A percentile compares a stretch with the other conserved stretches of the same genome.
phyloP scores from a whole-genome alignment of 2,888 invertebrate genomes.

The Ectropis crepuscularia region DNA sequence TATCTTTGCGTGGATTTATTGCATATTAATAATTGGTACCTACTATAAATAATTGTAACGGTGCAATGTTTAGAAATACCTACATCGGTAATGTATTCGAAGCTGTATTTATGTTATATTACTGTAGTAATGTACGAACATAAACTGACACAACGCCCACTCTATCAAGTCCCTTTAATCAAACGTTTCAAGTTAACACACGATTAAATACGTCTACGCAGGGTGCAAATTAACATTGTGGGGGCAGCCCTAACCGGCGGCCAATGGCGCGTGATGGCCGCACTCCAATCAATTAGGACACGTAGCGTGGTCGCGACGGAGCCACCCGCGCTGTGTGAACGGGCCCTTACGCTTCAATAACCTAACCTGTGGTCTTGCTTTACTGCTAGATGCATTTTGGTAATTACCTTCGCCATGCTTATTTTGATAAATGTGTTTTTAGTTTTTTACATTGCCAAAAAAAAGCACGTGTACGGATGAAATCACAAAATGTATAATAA shows the following conservation, averaged over 20 bases:
- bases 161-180: constrained; percentile 39
- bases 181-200: constrained; percentile 42
- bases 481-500: too few relatives aligned
- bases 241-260: constrained; percentile 57
- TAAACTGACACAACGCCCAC: constrained; percentile 14
- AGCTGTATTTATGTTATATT: neutral
- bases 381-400: too few relatives aligned
- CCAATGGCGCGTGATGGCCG: constrained; percentile 63
- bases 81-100: neutral
- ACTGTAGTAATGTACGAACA: neutral
- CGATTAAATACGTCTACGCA: constrained; percentile 41
- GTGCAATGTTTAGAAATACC: too few relatives aligned
- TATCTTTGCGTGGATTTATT: too few relatives aligned
- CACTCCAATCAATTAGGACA: constrained; percentile 62
- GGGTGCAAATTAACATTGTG: constrained; percentile 38
- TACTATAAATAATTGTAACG: too few relatives aligned
- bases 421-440: too few relatives aligned
- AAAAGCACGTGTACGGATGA: too few relatives aligned
- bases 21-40: too few relatives aligned
- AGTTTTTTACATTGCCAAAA: too few relatives aligned
- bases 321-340: constrained; percentile 47
- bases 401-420: too few relatives aligned
- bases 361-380: constrained; percentile 16
- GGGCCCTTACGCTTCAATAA: constrained; percentile 54
- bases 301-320: constrained; percentile 34